Conservation (phyloP, 1,140 invertebrate species). For the Calephelis virginiensis region DNA sequence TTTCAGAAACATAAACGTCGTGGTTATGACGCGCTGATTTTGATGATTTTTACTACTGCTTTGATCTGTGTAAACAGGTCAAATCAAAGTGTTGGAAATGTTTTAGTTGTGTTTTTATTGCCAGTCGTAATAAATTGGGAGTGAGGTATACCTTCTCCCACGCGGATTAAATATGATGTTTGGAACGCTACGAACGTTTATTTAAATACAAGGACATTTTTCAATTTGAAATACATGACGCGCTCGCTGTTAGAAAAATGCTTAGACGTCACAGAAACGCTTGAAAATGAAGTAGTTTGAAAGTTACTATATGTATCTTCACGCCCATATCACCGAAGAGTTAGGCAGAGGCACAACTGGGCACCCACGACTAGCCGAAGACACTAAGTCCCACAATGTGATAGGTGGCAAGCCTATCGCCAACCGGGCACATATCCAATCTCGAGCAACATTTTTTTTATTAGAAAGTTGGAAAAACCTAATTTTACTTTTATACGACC, state of each 20-base stretch:
- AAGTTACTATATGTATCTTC: no score
- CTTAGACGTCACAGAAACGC: not conserved
- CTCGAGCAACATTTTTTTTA: no score
- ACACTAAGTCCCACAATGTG: no score
- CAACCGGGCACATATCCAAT: no score
- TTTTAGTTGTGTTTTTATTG: slow-evolving; percentile 74
- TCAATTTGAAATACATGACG: slow-evolving; percentile 6
- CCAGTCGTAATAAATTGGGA: slow-evolving; percentile 66
- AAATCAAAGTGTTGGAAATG: slow-evolving; percentile 74
- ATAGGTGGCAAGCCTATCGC: no score
- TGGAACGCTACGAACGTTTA: slow-evolving; percentile 43
- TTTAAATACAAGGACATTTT: slow-evolving; percentile 54
- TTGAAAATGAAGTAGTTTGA: not conserved
- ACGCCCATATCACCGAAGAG: no score
- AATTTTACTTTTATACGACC: no score
- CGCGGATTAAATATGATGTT: slow-evolving; percentile 62
- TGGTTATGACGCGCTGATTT: slow-evolving; percentile 55
- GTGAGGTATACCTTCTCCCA: slow-evolving; percentile 60
- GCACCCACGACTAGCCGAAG: no score
- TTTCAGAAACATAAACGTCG: slow-evolving; percentile 26
- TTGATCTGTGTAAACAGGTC: slow-evolving; percentile 74
- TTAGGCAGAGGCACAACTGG: no score
- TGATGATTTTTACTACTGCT: slow-evolving; percentile 60
- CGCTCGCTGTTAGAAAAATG: no score
- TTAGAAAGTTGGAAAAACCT: no score